Base-by-base conservation (phyloP, 2,113 vertebrate species). In the Hymenochirus boettgeri region DNA sequence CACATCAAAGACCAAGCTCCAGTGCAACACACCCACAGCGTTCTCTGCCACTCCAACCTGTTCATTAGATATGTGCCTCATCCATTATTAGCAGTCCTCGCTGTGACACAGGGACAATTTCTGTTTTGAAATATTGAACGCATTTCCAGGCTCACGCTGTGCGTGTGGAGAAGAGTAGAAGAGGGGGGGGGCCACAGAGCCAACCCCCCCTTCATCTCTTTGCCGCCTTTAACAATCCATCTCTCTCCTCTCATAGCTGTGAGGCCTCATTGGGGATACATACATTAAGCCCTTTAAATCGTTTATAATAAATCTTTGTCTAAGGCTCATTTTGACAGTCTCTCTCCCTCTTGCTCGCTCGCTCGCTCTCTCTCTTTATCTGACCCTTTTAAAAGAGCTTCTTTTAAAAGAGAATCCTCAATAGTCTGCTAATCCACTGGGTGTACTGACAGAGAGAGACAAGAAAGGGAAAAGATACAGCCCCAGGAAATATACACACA, bases 251-350 rank as follows among this genome's bases (percentile, higher is more conserved):
- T 85, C 85, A 90, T 89, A 84, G 86, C 87, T 89, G 85, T 85
- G 80, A 86, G 83, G 86, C 85, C 87, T 90, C 88, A 88, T 89
- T 86, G 85, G 88, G 88, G 88, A 90, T 86, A 90, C 88, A 89
- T 89, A 89, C 87, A 90, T 90, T 90, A 90, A 89, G 83, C 82
- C 85, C 85, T 88, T 90, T 89, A 90, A 89, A 90, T 90, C 87
- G 88, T 88, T 89, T 84, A 88, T 90, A 90, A 90, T 90, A 90
- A 89, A 88, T 90, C 88, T 90, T 85, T 88, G 86, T 90, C 86
- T 89, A 82, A 74, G 84, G 86, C 86, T 86, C 85, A 87, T 88
- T 89, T 85, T 90, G 88, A 88, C 88, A 89, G 86, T 60, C 56
- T 60, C 56, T 50, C 64, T 59, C 64, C 24, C 64, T 53, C 42